Conservation (phyloP, 2,888 invertebrate genomes). For the Leptothorax acervorum region DNA sequence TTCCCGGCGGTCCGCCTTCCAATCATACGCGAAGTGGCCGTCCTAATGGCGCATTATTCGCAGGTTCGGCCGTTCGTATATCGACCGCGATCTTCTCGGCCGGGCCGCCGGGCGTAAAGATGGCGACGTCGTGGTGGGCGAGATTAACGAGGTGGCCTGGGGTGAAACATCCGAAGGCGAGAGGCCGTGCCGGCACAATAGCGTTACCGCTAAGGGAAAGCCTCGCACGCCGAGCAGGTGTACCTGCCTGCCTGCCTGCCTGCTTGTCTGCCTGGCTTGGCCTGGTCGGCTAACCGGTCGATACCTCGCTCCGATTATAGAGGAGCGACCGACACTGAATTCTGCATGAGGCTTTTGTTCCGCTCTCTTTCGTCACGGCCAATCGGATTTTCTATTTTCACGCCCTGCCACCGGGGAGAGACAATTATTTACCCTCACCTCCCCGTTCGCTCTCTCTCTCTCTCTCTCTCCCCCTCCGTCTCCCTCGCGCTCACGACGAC, state of each 20-base stretch:
- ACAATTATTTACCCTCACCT: constrained; percentile 52
- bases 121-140: constrained; percentile 72
- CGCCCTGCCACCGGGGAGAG: constrained; percentile 59
- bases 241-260: constrained; percentile 60
- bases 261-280: constrained; percentile 14
- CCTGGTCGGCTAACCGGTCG: constrained; percentile 67
- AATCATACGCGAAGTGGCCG: constrained; percentile 21
- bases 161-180: constrained; percentile 68
- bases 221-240: constrained; percentile 69
- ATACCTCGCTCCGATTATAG: constrained; percentile 76
- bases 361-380: constrained; percentile 76
- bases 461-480: not conserved
- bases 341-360: constrained; percentile 78
- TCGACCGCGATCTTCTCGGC: constrained; percentile 69
- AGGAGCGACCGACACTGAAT: constrained; percentile 77
- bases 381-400: constrained; percentile 81
- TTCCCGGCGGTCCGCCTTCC: constrained; percentile 22
- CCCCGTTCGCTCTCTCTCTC: not conserved
- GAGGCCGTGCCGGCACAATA: constrained; percentile 37
- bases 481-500: not conserved
- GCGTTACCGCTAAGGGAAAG: constrained; percentile 44
- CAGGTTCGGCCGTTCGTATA: constrained; percentile 60
- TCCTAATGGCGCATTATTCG: constrained; percentile 65
- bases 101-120: constrained; percentile 71
- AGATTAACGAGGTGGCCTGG: constrained; percentile 74